A percentile compares a stretch with the other conserved stretches of the same genome.
phyloP scores from a whole-genome alignment of 2,113 vertebrate genomes.

The Sporophila hypoxantha region DNA sequence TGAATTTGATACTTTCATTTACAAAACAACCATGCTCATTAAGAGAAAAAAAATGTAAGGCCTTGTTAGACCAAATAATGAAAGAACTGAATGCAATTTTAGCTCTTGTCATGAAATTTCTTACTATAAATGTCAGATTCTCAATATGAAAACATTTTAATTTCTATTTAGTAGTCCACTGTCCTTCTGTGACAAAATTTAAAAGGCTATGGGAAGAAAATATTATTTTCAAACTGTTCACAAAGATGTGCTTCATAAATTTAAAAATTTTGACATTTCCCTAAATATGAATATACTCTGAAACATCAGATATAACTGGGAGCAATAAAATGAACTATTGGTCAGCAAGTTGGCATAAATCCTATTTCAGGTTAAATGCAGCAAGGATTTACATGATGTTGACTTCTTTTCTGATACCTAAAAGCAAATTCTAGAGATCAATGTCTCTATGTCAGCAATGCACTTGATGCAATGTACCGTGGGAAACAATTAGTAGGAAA shows the following conservation, averaged over 20 bases:
- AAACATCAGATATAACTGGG: not conserved
- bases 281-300: not conserved
- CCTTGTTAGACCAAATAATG: not conserved
- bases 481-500: not conserved
- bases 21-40: not conserved
- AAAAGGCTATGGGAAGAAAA: not conserved
- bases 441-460: not conserved
- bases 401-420: not conserved
- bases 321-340: not conserved
- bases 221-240: not conserved
- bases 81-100: not conserved
- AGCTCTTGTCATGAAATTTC: not conserved
- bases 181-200: not conserved
- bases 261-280: not conserved
- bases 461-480: accelerated
- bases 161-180: not conserved
- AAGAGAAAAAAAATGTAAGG: not conserved
- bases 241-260: not conserved
- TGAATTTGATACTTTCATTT: not conserved
- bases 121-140: not conserved
- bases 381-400: not conserved
- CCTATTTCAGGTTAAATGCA: not conserved
- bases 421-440: not conserved
- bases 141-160: not conserved
- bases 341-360: not conserved